These are phyloP conservation scores for Hucho hucho DNA, from an alignment of 2,113 vertebrate species.

Conservation along the genomic window DNA sequence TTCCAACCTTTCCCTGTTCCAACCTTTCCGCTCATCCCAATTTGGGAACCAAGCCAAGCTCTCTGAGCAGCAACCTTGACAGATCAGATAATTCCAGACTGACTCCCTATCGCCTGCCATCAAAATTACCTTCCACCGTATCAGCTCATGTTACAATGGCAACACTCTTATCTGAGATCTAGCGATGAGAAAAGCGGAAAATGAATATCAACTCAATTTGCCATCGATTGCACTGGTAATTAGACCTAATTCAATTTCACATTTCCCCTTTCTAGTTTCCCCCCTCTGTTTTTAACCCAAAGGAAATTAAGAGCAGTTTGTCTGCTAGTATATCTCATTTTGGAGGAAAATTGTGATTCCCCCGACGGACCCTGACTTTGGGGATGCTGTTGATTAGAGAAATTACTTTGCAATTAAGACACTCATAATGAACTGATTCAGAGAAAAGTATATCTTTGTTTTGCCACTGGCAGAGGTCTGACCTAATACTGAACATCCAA, in stretches of 20 bases:
- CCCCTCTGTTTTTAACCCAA: conserved; percentile 44
- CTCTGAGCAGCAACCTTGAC: conserved; percentile 37
- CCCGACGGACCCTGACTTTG: conserved; percentile 22
- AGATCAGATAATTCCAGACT: conserved; percentile 56
- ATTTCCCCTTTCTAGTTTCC: conserved; percentile 8
- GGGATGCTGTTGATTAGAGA: conserved; percentile 10
- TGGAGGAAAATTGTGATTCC: conserved; percentile 43
- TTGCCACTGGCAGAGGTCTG: not conserved
- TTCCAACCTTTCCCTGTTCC: conserved; percentile 50
- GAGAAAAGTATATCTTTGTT: not conserved
- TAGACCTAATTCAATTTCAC: conserved; percentile 63
- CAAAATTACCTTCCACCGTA: conserved; percentile 31
- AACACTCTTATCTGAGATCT: conserved; percentile 53
- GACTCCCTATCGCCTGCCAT: conserved; percentile 49
- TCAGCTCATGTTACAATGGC: conserved; percentile 53
- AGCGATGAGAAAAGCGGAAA: conserved; percentile 57
- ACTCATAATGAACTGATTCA: conserved; percentile 12
- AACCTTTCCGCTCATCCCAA: conserved; percentile 33
- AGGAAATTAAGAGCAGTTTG: conserved; percentile 55
- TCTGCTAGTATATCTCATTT: conserved; percentile 53
- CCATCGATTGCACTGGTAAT: conserved; percentile 61
- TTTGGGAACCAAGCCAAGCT: conserved; percentile 60
- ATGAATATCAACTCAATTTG: conserved; percentile 67
- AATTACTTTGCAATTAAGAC: conserved; percentile 2
- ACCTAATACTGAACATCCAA: not conserved